A percentile compares a stretch with the other conserved stretches of the same genome.
phyloP scores from a whole-genome alignment of 2,797 vertebrate species.

The Varecia variegata region DNA sequence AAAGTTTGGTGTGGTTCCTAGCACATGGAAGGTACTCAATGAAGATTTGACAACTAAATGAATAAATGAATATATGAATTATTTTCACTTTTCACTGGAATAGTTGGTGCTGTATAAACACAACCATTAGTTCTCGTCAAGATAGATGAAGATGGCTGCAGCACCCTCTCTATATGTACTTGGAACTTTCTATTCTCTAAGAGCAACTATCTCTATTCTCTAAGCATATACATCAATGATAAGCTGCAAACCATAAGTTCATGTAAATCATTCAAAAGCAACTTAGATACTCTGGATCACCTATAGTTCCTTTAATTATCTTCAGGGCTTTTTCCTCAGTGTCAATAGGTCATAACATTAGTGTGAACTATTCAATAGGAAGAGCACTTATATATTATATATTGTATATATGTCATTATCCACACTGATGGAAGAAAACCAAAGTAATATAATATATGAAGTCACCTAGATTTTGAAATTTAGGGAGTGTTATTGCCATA shows the following conservation, averaged over 20 bases:
- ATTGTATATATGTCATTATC: background rate
- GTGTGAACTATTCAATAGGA: background rate
- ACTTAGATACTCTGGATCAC: background rate
- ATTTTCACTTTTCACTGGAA: slow-evolving; percentile 25
- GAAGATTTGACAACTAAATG: slow-evolving; percentile 6
- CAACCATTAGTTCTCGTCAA: background rate
- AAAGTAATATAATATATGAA: background rate
- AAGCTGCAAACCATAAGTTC: background rate
- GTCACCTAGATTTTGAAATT: slow-evolving; percentile 39
- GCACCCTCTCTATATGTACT: background rate
- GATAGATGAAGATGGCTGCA: background rate
- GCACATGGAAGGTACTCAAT: background rate
- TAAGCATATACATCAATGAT: background rate
- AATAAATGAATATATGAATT: background rate
- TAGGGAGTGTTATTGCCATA: background rate
- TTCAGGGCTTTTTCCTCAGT: background rate
- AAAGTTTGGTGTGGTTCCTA: background rate
- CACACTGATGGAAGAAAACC: background rate
- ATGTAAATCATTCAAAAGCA: background rate
- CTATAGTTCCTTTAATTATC: slow-evolving; percentile 1
- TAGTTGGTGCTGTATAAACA: background rate
- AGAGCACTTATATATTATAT: background rate
- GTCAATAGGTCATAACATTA: background rate
- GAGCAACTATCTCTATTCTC: background rate
- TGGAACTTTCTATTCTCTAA: background rate